A percentile compares a stretch with the other conserved stretches of the same genome.
These are phyloP conservation scores for Pseudopleuronectes americanus DNA, from an alignment of 2,797 vertebrate species.

Conservation along the genomic window DNA sequence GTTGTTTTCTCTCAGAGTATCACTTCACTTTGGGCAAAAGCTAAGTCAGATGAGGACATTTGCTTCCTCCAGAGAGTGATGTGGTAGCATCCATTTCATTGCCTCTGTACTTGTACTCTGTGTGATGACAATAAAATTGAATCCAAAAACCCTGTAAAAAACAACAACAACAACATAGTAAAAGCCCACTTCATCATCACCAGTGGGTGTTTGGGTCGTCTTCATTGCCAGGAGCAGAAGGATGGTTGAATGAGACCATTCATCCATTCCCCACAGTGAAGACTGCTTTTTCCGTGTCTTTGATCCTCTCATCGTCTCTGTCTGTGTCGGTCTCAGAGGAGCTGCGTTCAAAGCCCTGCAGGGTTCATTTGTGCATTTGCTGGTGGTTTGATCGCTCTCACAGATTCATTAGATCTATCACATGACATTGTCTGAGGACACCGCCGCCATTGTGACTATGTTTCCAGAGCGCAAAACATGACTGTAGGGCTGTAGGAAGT, in stretches of 20 bases:
- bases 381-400: not conserved
- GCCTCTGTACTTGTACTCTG: too few species aligned
- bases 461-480: not conserved
- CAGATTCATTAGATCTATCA: not conserved
- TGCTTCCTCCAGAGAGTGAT: not conserved
- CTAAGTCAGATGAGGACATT: conserved; percentile 1
- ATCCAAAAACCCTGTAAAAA: not conserved
- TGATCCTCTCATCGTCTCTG: conserved; percentile 37
- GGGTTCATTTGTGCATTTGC: conserved; percentile 14
- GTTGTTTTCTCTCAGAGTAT: conserved; percentile 2
- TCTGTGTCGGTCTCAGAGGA: conserved; percentile 20
- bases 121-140: too few species aligned
- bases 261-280: conserved; percentile 20
- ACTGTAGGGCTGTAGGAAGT: too few species aligned
- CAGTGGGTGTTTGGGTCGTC: not conserved
- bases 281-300: conserved; percentile 30
- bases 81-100: too few species aligned
- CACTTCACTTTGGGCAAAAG: not conserved
- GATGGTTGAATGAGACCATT: conserved; percentile 42
- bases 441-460: too few species aligned
- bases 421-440: not conserved
- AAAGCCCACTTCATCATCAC: not conserved
- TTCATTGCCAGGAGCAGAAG: conserved; percentile 3
- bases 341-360: conserved; percentile 19
- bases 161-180: not conserved